phyloP scores from a whole-genome alignment of 2,797 vertebrate species.

The Argyrosomus regius region DNA sequence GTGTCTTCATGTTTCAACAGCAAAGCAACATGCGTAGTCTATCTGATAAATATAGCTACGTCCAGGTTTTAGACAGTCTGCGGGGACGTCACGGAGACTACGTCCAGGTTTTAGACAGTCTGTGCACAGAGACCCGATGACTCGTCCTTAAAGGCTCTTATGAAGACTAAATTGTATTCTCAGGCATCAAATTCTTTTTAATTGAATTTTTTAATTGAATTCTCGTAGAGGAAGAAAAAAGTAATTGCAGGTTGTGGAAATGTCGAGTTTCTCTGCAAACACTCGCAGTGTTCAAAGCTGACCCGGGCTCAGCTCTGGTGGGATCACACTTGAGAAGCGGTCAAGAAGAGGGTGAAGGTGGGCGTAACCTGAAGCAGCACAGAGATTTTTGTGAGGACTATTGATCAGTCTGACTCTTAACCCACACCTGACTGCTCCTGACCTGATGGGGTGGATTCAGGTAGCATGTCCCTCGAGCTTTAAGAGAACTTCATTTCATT shows the following conservation, averaged over 20 bases:
- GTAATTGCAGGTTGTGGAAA: slow-evolving; percentile 21
- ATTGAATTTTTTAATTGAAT: slow-evolving; percentile 45
- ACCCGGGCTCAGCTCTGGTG: slow-evolving; percentile 25
- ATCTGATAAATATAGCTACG: too few species aligned
- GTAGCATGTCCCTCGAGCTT: neutral
- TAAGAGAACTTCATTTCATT: slow-evolving; percentile 3
- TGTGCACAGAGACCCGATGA: neutral
- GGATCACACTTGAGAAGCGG: slow-evolving; percentile 53
- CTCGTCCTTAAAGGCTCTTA: slow-evolving; percentile 27
- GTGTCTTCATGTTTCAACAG: slow-evolving; percentile 5
- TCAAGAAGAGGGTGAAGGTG: slow-evolving; percentile 43
- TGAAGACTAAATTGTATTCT: slow-evolving; percentile 41
- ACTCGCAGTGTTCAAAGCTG: slow-evolving; percentile 33
- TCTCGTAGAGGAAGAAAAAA: slow-evolving; percentile 17
- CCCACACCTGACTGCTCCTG: slow-evolving; percentile 18
- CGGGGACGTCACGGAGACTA: too few species aligned
- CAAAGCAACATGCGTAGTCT: neutral
- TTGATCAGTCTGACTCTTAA: slow-evolving; percentile 55
- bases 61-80: neutral
- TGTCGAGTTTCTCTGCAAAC: slow-evolving; percentile 43
- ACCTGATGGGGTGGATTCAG: neutral
- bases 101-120: too few species aligned
- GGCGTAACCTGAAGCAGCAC: slow-evolving; percentile 16
- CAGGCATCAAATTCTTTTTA: slow-evolving; percentile 8
- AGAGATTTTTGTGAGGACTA: slow-evolving; percentile 37